Percentiles rank a stretch among this genome's conserved stretches.
Evolutionary conservation across 1,140 invertebrate species (phyloP).

Genomic region (Drosophila kikkawai): DNA sequence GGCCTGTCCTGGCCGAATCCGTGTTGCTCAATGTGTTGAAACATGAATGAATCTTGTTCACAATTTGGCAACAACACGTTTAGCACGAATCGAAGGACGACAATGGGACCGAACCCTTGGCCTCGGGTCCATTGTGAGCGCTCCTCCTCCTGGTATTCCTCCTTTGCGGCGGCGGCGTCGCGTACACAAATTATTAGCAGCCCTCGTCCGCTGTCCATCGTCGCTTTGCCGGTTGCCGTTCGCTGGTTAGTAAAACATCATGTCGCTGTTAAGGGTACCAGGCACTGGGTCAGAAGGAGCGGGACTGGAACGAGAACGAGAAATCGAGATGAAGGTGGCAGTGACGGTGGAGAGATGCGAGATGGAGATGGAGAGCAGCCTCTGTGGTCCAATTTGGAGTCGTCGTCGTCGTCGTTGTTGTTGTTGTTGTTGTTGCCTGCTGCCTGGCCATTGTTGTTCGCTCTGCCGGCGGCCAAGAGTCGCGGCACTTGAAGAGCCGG

Average conservation of each 20-base stretch:
- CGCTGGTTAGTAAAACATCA: constrained; percentile 81
- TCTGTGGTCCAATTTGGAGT: constrained; percentile 81
- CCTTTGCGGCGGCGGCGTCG: constrained; percentile 48
- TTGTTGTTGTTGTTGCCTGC: neutral
- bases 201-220: constrained; percentile 35
- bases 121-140: constrained; percentile 45
- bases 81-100: constrained; percentile 81
- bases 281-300: constrained; percentile 53
- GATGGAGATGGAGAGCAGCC: constrained; percentile 47
- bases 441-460: constrained; percentile 26
- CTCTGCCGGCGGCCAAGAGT: constrained; percentile 55
- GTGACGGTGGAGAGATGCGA: neutral
- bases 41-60: constrained; percentile 83
- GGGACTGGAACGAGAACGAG: neutral
- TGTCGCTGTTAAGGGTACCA: constrained; percentile 76
- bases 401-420: constrained; percentile 13
- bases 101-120: constrained; percentile 56
- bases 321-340: neutral
- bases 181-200: constrained; percentile 81
- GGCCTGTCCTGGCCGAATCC: constrained; percentile 27
- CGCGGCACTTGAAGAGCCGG: constrained; percentile 46
- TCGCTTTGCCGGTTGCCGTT: constrained; percentile 40
- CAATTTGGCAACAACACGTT: constrained; percentile 83
- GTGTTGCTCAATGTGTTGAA: constrained; percentile 82
- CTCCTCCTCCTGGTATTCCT: constrained; percentile 17